A percentile compares a stretch with the other conserved stretches of the same genome.
phyloP scores from a whole-genome alignment of 2,797 vertebrate species.

The Masticophis lateralis region DNA sequence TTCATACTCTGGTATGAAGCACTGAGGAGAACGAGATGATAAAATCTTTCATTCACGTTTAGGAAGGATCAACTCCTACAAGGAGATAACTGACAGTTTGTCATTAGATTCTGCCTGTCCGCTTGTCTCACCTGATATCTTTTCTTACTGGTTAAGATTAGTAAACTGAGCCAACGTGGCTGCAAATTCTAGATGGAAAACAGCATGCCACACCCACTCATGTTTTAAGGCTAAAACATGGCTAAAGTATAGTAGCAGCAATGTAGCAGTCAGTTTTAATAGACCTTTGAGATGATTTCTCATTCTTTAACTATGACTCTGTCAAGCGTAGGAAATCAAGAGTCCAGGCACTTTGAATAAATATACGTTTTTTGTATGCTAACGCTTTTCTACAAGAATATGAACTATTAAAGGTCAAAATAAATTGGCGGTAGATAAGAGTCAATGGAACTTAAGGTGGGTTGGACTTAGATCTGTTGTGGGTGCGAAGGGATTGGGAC shows the following conservation, averaged over 20 bases:
- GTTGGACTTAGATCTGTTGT: background rate
- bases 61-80: background rate
- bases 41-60: background rate
- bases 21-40: background rate
- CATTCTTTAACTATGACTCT: background rate
- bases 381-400: background rate
- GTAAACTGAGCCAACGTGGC: background rate
- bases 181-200: background rate
- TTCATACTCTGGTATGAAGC: too few species aligned
- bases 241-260: background rate
- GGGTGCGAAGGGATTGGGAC: fast-evolving
- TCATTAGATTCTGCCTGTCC: background rate
- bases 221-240: background rate
- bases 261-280: background rate
- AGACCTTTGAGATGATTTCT: background rate
- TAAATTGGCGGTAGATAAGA: background rate
- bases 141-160: background rate
- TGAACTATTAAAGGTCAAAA: background rate
- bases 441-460: background rate
- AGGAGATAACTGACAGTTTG: background rate
- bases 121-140: too few species aligned
- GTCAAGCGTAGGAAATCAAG: background rate
- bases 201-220: background rate
- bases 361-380: background rate
- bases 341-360: background rate